Evolutionary conservation across 2,113 vertebrate genomes (phyloP), one percentile per base, ranked within the genome.

Genomic region (Nothobranchius kuhntae): DNA sequence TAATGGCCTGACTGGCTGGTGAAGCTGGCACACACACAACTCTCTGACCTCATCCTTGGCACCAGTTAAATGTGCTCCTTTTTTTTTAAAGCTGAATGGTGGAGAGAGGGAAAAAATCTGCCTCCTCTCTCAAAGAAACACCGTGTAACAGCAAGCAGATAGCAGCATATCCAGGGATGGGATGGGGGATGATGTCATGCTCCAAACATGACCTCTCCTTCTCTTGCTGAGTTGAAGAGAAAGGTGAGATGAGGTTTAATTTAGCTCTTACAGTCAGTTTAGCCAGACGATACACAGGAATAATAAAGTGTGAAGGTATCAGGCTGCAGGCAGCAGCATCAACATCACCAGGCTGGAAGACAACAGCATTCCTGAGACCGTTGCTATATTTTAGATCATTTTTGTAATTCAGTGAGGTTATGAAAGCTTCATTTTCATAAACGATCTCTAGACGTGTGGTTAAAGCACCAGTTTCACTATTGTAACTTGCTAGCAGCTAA

Each of bases 31-130:
- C 86, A 90, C 85, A 90, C 85, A 77, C 83, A 81, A 88, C 26
- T 80, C 86, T 73, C 75, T 96, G 95, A 97, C 93, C 92, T 97
- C 93, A 95, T 95, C 90, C 81, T 93, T 96, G 95, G 95, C 95
- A 94, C 80, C 59, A 56, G 65, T 75, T 87, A 88, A 91, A 93
- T 92, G 91, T 89, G 65, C 80, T 83, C 81, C 73, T 62, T 50
- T 50, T 66, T 66, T 81, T 84, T 66, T 78, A 21, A 44, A 36
- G 58, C 62, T 83, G 78, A 88, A 82, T 86, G 78, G 75, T 71
- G 77, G 67, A 80, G 55, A 17, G 24, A 17, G 63, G 15, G 61
- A 30, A 45, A 64, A 78, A 77, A 73, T 61, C 72, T 70, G 75
- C 77, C 70, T 74, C 80, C 75, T 72, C 86, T 89, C 87, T 89